A percentile compares a stretch with the other conserved stretches of the same genome.
Conservation (phyloP, 2,888 invertebrate genomes). For the Esperia sulphurella region DNA sequence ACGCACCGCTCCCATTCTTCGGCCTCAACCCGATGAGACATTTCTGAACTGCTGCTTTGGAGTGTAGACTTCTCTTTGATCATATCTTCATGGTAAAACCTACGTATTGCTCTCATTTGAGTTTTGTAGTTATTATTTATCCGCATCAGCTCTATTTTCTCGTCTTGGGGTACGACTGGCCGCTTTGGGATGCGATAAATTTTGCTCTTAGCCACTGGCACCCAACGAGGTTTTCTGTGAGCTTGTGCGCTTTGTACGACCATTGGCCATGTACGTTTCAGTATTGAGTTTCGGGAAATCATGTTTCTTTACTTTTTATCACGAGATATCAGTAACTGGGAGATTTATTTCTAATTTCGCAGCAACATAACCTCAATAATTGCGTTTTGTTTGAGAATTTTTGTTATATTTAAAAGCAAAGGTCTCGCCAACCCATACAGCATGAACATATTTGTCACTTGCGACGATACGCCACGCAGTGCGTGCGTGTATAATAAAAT, state of each 20-base stretch:
- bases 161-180: constrained; percentile 80
- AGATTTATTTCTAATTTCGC: not conserved
- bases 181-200: constrained; percentile 84
- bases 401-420: too few relatives aligned
- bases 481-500: too few relatives aligned
- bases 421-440: too few relatives aligned
- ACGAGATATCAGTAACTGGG: not conserved
- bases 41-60: constrained; percentile 74
- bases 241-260: constrained; percentile 55
- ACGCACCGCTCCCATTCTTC: constrained; percentile 82
- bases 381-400: not conserved
- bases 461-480: too few relatives aligned
- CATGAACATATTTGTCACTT: too few relatives aligned
- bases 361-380: not conserved
- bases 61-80: constrained; percentile 68
- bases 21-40: constrained; percentile 77
- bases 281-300: constrained; percentile 21
- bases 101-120: constrained; percentile 75
- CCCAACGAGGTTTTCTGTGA: constrained; percentile 87
- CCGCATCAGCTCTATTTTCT: constrained; percentile 81
- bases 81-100: constrained; percentile 76
- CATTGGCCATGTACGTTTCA: constrained; percentile 53
- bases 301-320: constrained; percentile 14
- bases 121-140: constrained; percentile 86
- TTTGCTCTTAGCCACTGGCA: constrained; percentile 90